Conservation (phyloP, 2,113 vertebrate genomes). For the Brachirus orientalis region DNA sequence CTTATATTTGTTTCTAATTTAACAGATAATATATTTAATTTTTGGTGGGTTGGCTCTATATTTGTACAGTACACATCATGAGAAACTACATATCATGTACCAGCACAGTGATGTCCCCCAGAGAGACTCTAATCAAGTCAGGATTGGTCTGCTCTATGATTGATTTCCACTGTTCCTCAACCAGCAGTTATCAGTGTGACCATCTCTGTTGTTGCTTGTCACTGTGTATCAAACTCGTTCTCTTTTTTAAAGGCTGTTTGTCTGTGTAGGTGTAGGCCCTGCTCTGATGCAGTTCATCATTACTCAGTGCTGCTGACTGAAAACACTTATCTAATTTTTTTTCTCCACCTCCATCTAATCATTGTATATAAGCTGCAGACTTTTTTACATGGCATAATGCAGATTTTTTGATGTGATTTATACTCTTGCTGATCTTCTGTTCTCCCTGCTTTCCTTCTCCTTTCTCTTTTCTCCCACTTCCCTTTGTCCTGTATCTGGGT, state of each 20-base stretch:
- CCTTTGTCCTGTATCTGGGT: neutral
- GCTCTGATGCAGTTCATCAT: slow-evolving; percentile 31
- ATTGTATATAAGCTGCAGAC: slow-evolving; percentile 14
- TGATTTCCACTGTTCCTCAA: neutral
- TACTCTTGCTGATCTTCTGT: slow-evolving; percentile 8
- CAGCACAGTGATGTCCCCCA: no score
- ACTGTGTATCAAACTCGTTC: slow-evolving; percentile 19
- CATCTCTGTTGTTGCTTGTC: slow-evolving; percentile 3
- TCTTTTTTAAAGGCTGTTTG: slow-evolving; percentile 19
- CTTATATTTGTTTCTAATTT: neutral
- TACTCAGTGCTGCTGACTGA: slow-evolving; percentile 36
- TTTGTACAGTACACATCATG: no score
- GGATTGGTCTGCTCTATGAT: neutral
- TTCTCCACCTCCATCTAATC: neutral
- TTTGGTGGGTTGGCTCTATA: no score
- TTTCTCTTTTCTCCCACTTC: neutral
- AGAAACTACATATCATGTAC: no score
- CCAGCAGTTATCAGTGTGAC: neutral
- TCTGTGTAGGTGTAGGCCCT: slow-evolving; percentile 39
- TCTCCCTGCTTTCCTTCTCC: neutral
- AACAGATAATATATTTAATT: neutral
- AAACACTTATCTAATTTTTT: slow-evolving; percentile 8
- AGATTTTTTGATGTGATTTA: slow-evolving; percentile 15
- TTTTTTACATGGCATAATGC: neutral
- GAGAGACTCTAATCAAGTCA: neutral